Percentiles rank a stretch among this genome's conserved stretches.
Evolutionary conservation across 2,888 invertebrate species (phyloP).

Genomic region (Drosophila macrospina): DNA sequence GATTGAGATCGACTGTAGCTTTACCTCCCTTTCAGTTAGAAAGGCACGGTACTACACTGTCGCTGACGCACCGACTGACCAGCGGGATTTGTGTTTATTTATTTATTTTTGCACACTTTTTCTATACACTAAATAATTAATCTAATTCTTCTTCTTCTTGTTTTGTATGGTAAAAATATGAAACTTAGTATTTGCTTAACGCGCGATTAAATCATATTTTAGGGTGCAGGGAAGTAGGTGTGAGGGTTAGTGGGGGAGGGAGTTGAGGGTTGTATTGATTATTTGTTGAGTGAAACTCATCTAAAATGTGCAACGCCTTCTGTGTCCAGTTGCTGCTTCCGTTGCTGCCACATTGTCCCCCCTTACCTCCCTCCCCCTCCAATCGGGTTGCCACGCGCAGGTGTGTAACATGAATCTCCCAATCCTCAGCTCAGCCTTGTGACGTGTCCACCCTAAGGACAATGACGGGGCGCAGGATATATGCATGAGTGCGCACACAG

Average conservation of each 20-base stretch:
- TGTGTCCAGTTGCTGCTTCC: constrained; percentile 5
- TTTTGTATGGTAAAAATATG: background rate
- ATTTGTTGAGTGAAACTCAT: constrained; percentile 29
- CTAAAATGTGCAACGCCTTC: constrained; percentile 40
- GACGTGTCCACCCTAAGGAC: constrained; percentile 45
- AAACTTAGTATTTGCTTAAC: background rate
- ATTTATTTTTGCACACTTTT: too few species aligned
- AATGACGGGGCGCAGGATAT: constrained; percentile 50
- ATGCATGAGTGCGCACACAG: constrained; percentile 61
- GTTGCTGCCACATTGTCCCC: background rate
- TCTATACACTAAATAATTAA: too few species aligned
- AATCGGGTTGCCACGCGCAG: constrained; percentile 27
- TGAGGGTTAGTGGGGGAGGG: background rate
- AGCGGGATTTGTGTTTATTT: too few species aligned
- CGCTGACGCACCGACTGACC: too few species aligned
- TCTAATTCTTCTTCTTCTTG: too few species aligned
- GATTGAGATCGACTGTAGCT: too few species aligned
- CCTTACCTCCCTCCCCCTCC: too few species aligned
- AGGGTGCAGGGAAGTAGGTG: background rate
- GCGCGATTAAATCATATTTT: background rate
- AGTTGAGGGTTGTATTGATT: constrained; percentile 27
- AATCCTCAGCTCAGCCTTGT: constrained; percentile 15
- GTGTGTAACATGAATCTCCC: constrained; percentile 42
- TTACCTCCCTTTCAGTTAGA: too few species aligned
- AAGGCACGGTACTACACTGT: too few species aligned